Base-by-base conservation (phyloP, 64 coral and sea anemone species). In the Pachyseris speciosa region DNA sequence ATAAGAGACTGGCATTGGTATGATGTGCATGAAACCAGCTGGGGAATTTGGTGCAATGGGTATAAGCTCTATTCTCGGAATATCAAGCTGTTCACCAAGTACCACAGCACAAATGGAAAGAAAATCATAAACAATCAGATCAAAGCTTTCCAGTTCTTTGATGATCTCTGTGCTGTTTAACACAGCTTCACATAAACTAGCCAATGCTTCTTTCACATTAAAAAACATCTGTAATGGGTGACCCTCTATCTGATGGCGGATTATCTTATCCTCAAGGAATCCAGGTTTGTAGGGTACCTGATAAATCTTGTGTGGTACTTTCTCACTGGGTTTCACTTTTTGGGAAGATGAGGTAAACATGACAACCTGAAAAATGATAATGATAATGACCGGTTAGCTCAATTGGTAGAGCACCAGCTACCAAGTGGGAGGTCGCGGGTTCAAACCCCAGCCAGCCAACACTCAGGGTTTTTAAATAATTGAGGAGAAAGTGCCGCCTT, bases 51-150 rank as follows among this genome's bases (percentile, higher is more conserved):
- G 91, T 37, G 83, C 12, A 15, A 28, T 53, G 4, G 83, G 19
- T 12, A 72, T 78, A 38, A 73, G 15, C 15, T 93, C 91, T 16
- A 93, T 34, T 34, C 83, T 20, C n/a, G n/a, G n/a, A n/a, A n/a
- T n/a, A n/a, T n/a, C n/a, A n/a, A n/a, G n/a, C n/a, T n/a, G n/a
- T n/a, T n/a, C n/a, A n/a, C n/a, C n/a, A n/a, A n/a, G n/a, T n/a
- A n/a, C n/a, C n/a, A n/a, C n/a, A n/a, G n/a, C n/a, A n/a, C n/a
- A n/a, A n/a, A n/a, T n/a, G n/a, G n/a, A n/a, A n/a, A n/a, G n/a
- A 24, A 9, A 4, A 4, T 88, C 86, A 3, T 49, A 75, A 8
- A 88, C 51, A 2, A 88, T 37, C 0, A 88, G 34, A 33, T 88
- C 86, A 41, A 88, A 88, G 5, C 40, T 29, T 55, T 75, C 63